A percentile compares a stretch with the other conserved stretches of the same genome.
These are phyloP conservation scores for Caenorhabditis becei DNA, from an alignment of 2,888 invertebrate genomes.

Conservation along the genomic window DNA sequence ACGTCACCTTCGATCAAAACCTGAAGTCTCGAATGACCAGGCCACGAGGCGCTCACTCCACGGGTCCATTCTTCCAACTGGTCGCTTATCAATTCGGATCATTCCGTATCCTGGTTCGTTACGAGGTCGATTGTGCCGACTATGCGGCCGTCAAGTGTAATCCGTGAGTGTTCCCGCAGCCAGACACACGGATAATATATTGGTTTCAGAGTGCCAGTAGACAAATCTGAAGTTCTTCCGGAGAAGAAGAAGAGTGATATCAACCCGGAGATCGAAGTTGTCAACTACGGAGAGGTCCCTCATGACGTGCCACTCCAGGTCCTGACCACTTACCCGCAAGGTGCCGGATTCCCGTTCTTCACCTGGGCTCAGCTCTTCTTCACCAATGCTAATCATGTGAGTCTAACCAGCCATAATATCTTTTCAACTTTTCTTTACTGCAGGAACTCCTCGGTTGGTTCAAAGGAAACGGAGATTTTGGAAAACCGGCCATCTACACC, in stretches of 20 bases:
- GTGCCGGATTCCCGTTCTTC: slow-evolving; percentile 81
- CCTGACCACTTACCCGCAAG: slow-evolving; percentile 80
- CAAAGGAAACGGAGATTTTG: slow-evolving; percentile 81
- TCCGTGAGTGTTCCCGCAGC: slow-evolving; percentile 55
- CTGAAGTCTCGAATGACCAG: slow-evolving; percentile 79
- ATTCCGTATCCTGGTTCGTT: slow-evolving; percentile 80
- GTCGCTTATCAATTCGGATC: slow-evolving; percentile 79
- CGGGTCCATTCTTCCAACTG: slow-evolving; percentile 81
- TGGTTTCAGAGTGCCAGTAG: slow-evolving; percentile 67
- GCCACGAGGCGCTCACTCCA: slow-evolving; percentile 76
- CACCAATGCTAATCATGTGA: slow-evolving; percentile 74
- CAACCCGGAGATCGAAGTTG: slow-evolving; percentile 72
- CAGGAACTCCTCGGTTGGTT: slow-evolving; percentile 80
- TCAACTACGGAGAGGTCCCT: slow-evolving; percentile 73
- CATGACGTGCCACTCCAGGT: slow-evolving; percentile 74
- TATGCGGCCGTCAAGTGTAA: slow-evolving; percentile 76
- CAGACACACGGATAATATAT: not conserved
- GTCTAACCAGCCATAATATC: no score
- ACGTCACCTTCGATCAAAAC: slow-evolving; percentile 77
- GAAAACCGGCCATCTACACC: slow-evolving; percentile 78
- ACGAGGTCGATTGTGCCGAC: slow-evolving; percentile 81
- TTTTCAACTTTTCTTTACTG: slow-evolving; percentile 7
- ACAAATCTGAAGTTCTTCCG: slow-evolving; percentile 73
- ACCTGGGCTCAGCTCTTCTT: slow-evolving; percentile 82
- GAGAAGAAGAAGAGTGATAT: slow-evolving; percentile 73